Base-by-base conservation (phyloP, 2,888 invertebrate genomes). In the Callimorpha dominula region DNA sequence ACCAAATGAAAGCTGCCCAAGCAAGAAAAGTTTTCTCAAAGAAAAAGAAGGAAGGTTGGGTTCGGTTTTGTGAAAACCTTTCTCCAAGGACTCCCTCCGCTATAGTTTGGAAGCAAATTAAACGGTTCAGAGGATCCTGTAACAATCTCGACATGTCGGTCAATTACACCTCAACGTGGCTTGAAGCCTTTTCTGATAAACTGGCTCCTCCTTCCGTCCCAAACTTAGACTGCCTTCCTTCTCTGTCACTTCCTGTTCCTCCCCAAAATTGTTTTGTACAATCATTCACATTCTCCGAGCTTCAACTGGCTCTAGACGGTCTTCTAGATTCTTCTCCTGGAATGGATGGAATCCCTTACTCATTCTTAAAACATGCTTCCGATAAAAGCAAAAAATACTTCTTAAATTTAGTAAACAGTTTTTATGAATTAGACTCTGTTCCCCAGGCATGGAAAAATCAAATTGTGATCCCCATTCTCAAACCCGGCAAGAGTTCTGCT, bases 41-140 rank as follows among this genome's bases (percentile, higher is more conserved):
- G 9, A 57, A 57, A 20, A 57, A 57, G 57, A 57, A 57, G n/a
- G 57, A 20, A 52, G 50, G 7, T 11, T 52, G 57, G 57, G 7
- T 57, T 7, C 57, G 8, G 6, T 57, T 57, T 57, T 57, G 20
- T 20, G n/a, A 20, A n/a, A 57, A 57, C n/a, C 57, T 57, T 20
- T 20, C 57, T 20, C 20, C 57, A 15, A 12, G 15, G 14, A 62
- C 11, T 11, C 62, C 40, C 9, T 62, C 40, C 40, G 15, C 40
- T 62, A 5, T 62, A 40, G 62, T 62, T 40, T 62, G 62, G 62
- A 40, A 62, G 40, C 62, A 62, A 40, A 62, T 62, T 62, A 62
- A 62, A 62, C 11, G 40, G 14, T 62, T 62, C 12, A 62, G 62
- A 40, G 62, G 40, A 4, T 31, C 40, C 14, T 14, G 11, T 40